A percentile compares a stretch with the other conserved stretches of the same genome.
Evolutionary conservation across 2,797 vertebrate genomes (phyloP).

Genomic region (Centropyge bicolor): DNA sequence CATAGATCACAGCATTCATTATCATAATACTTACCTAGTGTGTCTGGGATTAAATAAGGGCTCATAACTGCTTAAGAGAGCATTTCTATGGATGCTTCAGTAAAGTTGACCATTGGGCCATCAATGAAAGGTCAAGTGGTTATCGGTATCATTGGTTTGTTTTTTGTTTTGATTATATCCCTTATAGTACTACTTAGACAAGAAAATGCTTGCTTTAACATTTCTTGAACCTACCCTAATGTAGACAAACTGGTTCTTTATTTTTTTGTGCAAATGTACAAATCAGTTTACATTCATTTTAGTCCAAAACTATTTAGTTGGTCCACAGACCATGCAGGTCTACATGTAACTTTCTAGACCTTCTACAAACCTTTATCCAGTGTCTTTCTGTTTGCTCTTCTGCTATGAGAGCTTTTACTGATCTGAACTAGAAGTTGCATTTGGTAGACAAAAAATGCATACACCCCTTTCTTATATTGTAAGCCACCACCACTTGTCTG

Average conservation of each 20-base stretch:
- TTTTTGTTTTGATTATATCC: neutral
- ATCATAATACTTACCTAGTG: neutral
- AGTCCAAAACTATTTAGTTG: no score
- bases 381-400: no score
- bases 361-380: no score
- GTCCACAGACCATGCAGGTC: no score
- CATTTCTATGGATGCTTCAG: neutral
- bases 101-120: no score
- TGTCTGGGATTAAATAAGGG: neutral
- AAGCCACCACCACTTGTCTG: neutral
- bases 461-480: neutral
- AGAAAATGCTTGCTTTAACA: neutral
- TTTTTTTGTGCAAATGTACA: neutral
- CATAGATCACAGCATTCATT: neutral
- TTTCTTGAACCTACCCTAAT: neutral
- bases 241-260: neutral
- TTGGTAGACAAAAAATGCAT: neutral
- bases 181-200: neutral
- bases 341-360: no score
- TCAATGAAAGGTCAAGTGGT: neutral
- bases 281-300: neutral
- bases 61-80: neutral
- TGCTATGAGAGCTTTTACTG: no score
- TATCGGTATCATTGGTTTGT: neutral
- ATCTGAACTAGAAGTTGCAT: neutral